Evolutionary conservation across 1,140 invertebrate genomes (phyloP).

Genomic region (Argopecten irradians): DNA sequence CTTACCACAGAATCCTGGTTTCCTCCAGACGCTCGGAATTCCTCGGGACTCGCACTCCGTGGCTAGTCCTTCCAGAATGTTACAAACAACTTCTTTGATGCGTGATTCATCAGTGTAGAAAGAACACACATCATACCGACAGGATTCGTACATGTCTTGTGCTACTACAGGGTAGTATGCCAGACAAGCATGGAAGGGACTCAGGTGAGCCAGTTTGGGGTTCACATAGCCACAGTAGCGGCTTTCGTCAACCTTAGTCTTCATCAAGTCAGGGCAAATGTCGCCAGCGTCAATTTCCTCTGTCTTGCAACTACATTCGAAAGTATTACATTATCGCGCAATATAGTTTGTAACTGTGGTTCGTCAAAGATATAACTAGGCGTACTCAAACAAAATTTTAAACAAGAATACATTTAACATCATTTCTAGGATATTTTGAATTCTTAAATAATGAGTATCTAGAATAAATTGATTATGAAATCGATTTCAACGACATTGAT

Average conservation of each 20-base stretch:
- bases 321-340: too few species aligned
- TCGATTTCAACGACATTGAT: background rate
- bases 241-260: slow-evolving; percentile 30
- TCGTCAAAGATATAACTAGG: background rate
- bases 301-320: slow-evolving; percentile 34
- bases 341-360: too few species aligned
- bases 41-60: slow-evolving; percentile 42
- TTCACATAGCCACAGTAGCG: slow-evolving; percentile 45
- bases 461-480: background rate
- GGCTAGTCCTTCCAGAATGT: slow-evolving; percentile 42
- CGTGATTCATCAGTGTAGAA: slow-evolving; percentile 37
- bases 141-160: slow-evolving; percentile 42
- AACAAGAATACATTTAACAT: background rate
- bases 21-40: slow-evolving; percentile 41
- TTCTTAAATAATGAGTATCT: background rate
- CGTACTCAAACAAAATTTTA: background rate
- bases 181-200: slow-evolving; percentile 47
- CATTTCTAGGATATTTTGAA: background rate
- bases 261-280: slow-evolving; percentile 36
- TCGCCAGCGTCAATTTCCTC: slow-evolving; percentile 25
- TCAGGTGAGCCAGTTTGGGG: slow-evolving; percentile 11
- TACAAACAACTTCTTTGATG: slow-evolving; percentile 31
- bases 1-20: slow-evolving; percentile 45
- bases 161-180: slow-evolving; percentile 3
- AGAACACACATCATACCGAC: slow-evolving; percentile 47